A percentile compares a stretch with the other conserved stretches of the same genome.
Conservation (phyloP, 1,140 invertebrate genomes). For the Halictus rubicundus region DNA sequence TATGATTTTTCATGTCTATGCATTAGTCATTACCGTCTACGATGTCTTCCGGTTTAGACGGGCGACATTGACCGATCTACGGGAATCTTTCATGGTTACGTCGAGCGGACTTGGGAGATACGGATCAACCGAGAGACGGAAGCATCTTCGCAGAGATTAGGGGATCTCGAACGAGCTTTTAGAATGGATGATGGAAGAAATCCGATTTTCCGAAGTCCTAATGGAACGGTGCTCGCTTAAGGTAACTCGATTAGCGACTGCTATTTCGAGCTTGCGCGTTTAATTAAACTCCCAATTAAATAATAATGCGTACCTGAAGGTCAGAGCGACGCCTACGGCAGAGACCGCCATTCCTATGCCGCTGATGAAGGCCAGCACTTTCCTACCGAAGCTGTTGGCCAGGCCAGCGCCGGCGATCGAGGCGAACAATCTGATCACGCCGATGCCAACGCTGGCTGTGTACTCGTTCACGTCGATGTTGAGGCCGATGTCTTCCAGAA, state of each 20-base stretch:
- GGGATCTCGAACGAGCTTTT: no score
- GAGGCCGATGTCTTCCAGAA: constrained; percentile 85
- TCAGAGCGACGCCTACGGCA: constrained; percentile 81
- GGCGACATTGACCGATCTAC: background rate
- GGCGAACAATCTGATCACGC: constrained; percentile 85
- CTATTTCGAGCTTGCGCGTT: background rate
- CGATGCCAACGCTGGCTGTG: constrained; percentile 88
- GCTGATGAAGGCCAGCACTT: constrained; percentile 84
- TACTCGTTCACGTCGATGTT: constrained; percentile 85
- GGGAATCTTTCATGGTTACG: background rate
- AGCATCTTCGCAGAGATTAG: no score
- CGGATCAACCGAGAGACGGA: no score
- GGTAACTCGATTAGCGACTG: background rate
- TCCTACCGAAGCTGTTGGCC: constrained; percentile 86
- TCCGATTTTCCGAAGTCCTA: background rate
- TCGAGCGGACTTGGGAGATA: no score
- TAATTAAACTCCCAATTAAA: background rate
- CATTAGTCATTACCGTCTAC: background rate
- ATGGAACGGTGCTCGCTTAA: background rate
- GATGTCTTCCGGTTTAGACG: background rate
- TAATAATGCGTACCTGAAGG: constrained; percentile 59
- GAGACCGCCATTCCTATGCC: constrained; percentile 84
- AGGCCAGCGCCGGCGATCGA: constrained; percentile 85
- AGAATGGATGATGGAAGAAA: no score
- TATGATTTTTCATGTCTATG: background rate